Evolutionary conservation across 1,140 invertebrate genomes (phyloP).

Genomic region (Drosophila pseudoobscura): DNA sequence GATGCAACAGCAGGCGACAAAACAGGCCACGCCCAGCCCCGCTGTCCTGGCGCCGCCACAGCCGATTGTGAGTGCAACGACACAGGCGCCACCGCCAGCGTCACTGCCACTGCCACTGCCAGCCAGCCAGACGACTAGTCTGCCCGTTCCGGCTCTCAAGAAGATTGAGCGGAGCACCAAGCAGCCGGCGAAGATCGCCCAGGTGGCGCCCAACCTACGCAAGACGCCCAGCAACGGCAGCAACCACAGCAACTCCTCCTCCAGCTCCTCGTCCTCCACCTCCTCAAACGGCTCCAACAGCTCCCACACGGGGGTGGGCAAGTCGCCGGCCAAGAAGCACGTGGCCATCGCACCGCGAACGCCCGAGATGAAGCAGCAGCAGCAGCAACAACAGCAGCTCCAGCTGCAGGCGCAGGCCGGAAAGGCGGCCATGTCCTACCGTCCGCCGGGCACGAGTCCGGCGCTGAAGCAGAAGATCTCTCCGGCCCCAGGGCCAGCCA

Average conservation of each 20-base stretch:
- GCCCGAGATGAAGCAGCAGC: constrained; percentile 79
- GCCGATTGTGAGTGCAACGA: neutral
- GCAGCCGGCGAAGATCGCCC: constrained; percentile 81
- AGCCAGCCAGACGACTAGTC: constrained; percentile 1
- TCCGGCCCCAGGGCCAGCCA: constrained; percentile 33
- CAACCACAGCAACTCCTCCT: constrained; percentile 12
- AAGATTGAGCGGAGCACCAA: constrained; percentile 80
- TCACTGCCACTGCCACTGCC: constrained; percentile 9
- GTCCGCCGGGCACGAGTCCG: constrained; percentile 21
- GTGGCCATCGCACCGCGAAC: constrained; percentile 82
- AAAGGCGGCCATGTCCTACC: constrained; percentile 40
- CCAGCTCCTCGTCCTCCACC: constrained; percentile 33
- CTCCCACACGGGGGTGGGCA: constrained; percentile 43
- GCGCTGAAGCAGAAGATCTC: constrained; percentile 55
- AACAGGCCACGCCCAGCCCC: constrained; percentile 9
- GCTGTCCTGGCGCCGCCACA: constrained; percentile 5
- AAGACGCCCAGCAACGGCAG: constrained; percentile 71
- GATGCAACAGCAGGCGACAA: constrained; percentile 28
- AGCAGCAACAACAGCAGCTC: constrained; percentile 52
- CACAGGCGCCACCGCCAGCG: constrained; percentile 13
- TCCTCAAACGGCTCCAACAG: constrained; percentile 18
- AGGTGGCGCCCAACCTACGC: constrained; percentile 80
- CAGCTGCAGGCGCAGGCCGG: constrained; percentile 22
- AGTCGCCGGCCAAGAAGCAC: constrained; percentile 82
- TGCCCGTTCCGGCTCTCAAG: constrained; percentile 74